Base-by-base conservation (phyloP, 2,797 vertebrate species). In the Enteromius anoplus region DNA sequence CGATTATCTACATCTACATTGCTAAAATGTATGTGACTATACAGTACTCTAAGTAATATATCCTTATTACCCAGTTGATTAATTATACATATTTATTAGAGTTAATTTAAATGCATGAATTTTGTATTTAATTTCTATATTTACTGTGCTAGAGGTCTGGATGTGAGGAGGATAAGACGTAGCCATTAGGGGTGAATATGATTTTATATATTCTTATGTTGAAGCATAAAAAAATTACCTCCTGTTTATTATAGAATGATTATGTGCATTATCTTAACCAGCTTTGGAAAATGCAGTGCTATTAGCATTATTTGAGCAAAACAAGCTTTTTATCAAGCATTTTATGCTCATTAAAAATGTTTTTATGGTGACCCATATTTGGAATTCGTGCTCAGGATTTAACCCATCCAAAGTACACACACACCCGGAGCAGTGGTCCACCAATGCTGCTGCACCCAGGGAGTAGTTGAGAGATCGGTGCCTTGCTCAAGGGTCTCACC, bases 151-250 rank as follows among this genome's bases (percentile, higher is more conserved):
- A 45, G 42, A 60, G 37, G 73, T 58, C 53, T 75, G 40, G 23
- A 62, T 26, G 40, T 23, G 68, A 45, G 21, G 11, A 29, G 9
- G 9, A 17, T 14, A 49, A 62, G 58, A 29, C 4, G 12, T 60
- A 42, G 77, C 29, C 0, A 8, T 78, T 37, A 23, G 32, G 14
- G 64, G 32, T 68, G 51, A 60, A 78, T 42, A 49, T 53, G 3
- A 66, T 78, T 49, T 72, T 62, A 34, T 49, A 72, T 53, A 65
- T 49, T 19, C 29, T 51, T 6, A 42, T 47, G 53, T n/a, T 55
- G 58, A 7, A 66, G 2, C 15, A 47, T 53, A 1, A 69, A 66
- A 37, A 79, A 40, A 3, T 11, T n/a, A n/a, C 21, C 12, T 65
- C 7, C 14, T 19, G 69, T 17, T 47, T 71, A 47, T 17, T 47